Evolutionary conservation across 35 echinoderm and acorn worm species (phyloP), one percentile per base, ranked within the genome.

Genomic region (Eucidaris tribuloides): DNA sequence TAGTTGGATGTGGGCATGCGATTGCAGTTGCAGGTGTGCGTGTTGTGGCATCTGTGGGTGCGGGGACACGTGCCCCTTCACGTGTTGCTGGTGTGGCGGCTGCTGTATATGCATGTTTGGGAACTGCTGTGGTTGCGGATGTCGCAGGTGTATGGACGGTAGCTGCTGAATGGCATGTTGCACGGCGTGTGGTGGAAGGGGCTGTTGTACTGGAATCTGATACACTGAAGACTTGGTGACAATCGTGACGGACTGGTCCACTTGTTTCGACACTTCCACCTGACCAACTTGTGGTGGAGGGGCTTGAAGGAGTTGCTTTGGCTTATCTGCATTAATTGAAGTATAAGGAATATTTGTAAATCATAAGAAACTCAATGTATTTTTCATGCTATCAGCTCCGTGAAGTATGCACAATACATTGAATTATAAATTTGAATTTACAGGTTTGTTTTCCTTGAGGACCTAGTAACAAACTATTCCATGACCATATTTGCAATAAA

Each of bases 121-220:
- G 11, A 64, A 46, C 77, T 88, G 85, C 85, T 88, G 85, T 32
- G 50, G 39, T 37, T 85, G 83, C 18, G 68, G 63, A 28, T 52
- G 44, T 38, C 66, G 83, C 39, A 80, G 22, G 39, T 87, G 85
- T 28, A 80, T 58, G 54, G 76, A 77, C 42, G 46, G 59, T 52
- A 70, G 82, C 49, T 84, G 82, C 20, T 80, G 49, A 18, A 50
- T 18, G 32, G 66, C 61, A 31, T 38, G 68, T 44, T 38, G 68
- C 2, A 74, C n/a, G 22, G 34, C 68, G 68, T 74, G 68, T 74
- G 33, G 68, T 74, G 38, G 68, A 40, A 74, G 29, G 44, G 68
- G 37, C n/a, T 74, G 63, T 44, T 84, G 82, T 42, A 72, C 56
- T 40, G 43, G 59, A 45, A 57, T 43, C 27, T 45, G 61, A 74